Percentiles rank a stretch among this genome's conserved stretches.
Conservation (phyloP, 2,797 vertebrate genomes). For the Mus minutoides region DNA sequence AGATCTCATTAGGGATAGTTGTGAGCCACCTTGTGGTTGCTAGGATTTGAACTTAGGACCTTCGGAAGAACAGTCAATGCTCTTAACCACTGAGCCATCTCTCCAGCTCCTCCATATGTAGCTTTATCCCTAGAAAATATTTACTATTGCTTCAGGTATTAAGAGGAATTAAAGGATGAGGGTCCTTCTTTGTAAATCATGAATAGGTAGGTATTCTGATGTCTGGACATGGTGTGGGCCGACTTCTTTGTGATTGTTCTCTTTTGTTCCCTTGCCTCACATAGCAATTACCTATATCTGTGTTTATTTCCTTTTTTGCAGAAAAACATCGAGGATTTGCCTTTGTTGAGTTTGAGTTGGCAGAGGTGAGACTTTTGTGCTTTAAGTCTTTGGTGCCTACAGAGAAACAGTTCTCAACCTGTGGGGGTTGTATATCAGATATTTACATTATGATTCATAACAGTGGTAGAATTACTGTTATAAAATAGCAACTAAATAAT, state of each 20-base stretch:
- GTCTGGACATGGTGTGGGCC: not conserved
- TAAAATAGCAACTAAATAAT: not conserved
- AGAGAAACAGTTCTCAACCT: not conserved
- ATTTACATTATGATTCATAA: not conserved
- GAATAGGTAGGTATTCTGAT: slow-evolving; percentile 17
- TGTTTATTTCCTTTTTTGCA: slow-evolving; percentile 79
- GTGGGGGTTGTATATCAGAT: not conserved
- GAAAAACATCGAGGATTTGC: slow-evolving; percentile 98
- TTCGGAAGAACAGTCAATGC: no score
- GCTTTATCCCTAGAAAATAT: slow-evolving; percentile 4
- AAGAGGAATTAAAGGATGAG: slow-evolving; percentile 17
- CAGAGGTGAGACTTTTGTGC: slow-evolving; percentile 90
- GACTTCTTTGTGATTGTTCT: not conserved
- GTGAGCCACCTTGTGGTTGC: no score
- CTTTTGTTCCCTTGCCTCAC: not conserved
- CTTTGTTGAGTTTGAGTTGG: slow-evolving; percentile 97
- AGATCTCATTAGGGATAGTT: no score
- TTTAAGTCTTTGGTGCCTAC: slow-evolving; percentile 10
- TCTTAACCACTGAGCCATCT: no score
- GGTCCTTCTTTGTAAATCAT: slow-evolving; percentile 11
- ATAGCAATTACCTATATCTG: slow-evolving; percentile 17
- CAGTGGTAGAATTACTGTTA: not conserved
- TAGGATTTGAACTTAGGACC: no score
- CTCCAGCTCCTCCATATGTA: not conserved
- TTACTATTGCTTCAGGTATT: slow-evolving; percentile 41